Base-by-base conservation (phyloP, 2,113 vertebrate genomes). In the Porphyrio hochstetteri region DNA sequence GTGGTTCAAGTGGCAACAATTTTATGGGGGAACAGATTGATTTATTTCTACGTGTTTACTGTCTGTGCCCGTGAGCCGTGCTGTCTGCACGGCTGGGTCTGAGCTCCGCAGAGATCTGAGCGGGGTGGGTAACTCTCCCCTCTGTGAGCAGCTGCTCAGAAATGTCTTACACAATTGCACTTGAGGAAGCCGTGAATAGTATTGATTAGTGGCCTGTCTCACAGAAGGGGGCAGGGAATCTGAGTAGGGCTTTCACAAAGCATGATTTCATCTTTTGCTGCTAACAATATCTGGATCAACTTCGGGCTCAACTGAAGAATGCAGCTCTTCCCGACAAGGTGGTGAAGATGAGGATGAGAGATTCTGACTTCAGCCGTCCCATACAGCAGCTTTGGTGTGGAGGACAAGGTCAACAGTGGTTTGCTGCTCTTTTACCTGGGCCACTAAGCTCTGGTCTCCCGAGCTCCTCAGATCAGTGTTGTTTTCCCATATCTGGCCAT, bases 21-120 rank as follows among this genome's bases (percentile, higher is more conserved):
- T 86, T 96, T 86, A 83, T 82, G 35, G 77, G 61, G 69, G 48
- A 75, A 6, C 56, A 75, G 88, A 84, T 38, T 81, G 80, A 92
- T 96, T 91, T 81, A 79, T 92, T 89, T 84, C 65, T 71, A 0
- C 77, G 75, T 87, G 93, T 87, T 95, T 89, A 71, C 83, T 52
- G 53, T 31, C 85, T 86, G 82, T 77, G 61, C 42, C 72, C 0
- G 0, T 68, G 93, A 85, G 79, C 75, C 0, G 23, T 61, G 82
- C 75, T 95, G 61, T 69, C 78, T 92, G 90, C 20, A 3, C 2
- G 27, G 68, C 68, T 56, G 72, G n/a, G 11, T 24, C 29, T 1
- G 3, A 48, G 79, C 88, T 68, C 44, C 13, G 64, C 59, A n/a
- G 71, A 61, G 65, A 35, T 74, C 76, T 75, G 18, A 4, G 38